Evolutionary conservation across 1,140 invertebrate species (phyloP).

Genomic region (Steinernema feltiae): DNA sequence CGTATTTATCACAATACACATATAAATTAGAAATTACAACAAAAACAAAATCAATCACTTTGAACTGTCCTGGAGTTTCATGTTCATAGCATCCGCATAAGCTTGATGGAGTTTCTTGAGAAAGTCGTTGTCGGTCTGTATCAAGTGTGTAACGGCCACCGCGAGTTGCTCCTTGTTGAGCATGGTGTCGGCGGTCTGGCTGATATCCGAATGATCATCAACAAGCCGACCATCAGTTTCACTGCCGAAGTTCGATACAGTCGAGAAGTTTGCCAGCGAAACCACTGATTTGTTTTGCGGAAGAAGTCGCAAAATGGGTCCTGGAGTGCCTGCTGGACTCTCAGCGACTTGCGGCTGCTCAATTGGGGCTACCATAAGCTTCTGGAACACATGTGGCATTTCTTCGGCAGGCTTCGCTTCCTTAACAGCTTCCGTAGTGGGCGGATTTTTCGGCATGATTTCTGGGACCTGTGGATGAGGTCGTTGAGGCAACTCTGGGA

Average conservation of each 20-base stretch:
- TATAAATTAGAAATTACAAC: no score
- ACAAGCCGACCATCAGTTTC: background rate
- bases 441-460: background rate
- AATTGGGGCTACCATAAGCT: background rate
- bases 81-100: background rate
- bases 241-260: background rate
- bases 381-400: no score
- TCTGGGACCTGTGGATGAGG: background rate
- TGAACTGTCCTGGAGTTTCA: background rate
- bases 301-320: background rate
- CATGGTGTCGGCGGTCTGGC: background rate
- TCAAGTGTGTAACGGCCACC: background rate
- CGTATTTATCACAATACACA: no score
- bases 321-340: background rate
- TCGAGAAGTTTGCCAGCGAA: background rate
- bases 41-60: no score
- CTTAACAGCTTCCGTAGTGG: no score
- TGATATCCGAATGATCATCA: background rate
- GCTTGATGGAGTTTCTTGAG: background rate
- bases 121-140: slow-evolving; percentile 1
- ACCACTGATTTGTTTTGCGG: background rate
- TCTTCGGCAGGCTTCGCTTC: no score
- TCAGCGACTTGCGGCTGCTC: background rate
- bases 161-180: background rate
- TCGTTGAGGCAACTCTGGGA: background rate